These are phyloP conservation scores for Gymnocypris eckloni DNA, from an alignment of 2,797 vertebrate genomes.

Conservation along the genomic window DNA sequence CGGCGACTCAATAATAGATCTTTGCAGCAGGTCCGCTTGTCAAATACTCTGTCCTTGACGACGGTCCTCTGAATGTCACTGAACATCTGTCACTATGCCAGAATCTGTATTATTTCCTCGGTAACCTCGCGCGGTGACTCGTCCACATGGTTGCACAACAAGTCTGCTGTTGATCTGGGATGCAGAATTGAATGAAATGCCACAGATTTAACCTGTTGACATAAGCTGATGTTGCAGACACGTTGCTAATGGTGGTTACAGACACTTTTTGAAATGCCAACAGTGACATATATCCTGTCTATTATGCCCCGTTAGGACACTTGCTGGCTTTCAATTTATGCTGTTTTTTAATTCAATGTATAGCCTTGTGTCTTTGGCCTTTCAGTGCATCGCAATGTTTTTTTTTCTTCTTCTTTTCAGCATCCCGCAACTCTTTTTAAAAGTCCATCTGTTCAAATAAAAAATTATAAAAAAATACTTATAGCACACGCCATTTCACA, in stretches of 20 bases:
- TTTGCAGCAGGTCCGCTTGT: conserved; percentile 38
- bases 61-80: conserved; percentile 56
- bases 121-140: conserved; percentile 47
- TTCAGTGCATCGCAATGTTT: not conserved
- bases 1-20: conserved; percentile 50
- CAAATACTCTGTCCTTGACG: conserved; percentile 52
- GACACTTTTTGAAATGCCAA: not conserved
- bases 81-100: conserved; percentile 57
- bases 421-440: not conserved
- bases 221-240: conserved; percentile 23
- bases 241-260: conserved; percentile 9
- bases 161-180: conserved; percentile 53
- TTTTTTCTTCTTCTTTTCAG: too few relatives aligned
- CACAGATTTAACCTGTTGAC: conserved; percentile 50
- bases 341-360: not conserved
- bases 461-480: not conserved
- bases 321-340: not conserved
- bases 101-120: conserved; percentile 56
- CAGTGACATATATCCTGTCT: not conserved
- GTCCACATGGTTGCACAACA: conserved; percentile 56
- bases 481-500: not conserved
- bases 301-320: not conserved
- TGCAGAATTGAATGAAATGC: conserved; percentile 49
- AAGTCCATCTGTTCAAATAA: not conserved
- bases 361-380: not conserved